These are phyloP conservation scores for Masnerella sp. DNA, from an alignment of 2,888 invertebrate species.

Conservation along the genomic window DNA sequence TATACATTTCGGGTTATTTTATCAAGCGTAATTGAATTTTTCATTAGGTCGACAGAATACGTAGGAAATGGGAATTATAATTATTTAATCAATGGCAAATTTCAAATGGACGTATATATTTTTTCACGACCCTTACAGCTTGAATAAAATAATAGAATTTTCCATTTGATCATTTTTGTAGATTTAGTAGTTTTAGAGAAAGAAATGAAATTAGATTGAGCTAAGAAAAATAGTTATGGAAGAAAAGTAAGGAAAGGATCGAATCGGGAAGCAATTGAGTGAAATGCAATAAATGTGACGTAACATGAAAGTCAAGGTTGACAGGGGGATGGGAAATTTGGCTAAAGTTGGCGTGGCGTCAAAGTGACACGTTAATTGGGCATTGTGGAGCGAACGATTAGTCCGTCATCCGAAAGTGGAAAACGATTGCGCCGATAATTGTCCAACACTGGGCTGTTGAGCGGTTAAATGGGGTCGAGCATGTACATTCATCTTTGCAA, in stretches of 20 bases:
- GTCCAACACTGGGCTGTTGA: constrained; percentile 37
- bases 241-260: too few species aligned
- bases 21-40: neutral
- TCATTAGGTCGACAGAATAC: too few species aligned
- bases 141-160: too few species aligned
- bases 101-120: too few species aligned
- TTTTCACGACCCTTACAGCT: too few species aligned
- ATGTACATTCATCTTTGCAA: constrained; percentile 73
- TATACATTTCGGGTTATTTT: neutral
- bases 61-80: too few species aligned
- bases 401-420: constrained; percentile 37
- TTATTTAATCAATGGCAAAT: too few species aligned
- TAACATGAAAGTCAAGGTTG: constrained; percentile 49
- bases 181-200: too few species aligned
- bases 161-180: too few species aligned
- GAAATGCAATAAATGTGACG: constrained; percentile 29
- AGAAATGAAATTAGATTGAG: too few species aligned
- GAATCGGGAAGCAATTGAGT: too few species aligned
- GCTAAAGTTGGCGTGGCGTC: constrained; percentile 45
- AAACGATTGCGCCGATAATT: constrained; percentile 51
- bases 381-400: constrained; percentile 45
- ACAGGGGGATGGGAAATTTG: constrained; percentile 27
- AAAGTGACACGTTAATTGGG: constrained; percentile 56
- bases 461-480: constrained; percentile 58
- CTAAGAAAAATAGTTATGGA: too few species aligned